A percentile compares a stretch with the other conserved stretches of the same genome.
phyloP scores from a whole-genome alignment of 2,113 vertebrate genomes.

The Campylomormyrus tamandua region DNA sequence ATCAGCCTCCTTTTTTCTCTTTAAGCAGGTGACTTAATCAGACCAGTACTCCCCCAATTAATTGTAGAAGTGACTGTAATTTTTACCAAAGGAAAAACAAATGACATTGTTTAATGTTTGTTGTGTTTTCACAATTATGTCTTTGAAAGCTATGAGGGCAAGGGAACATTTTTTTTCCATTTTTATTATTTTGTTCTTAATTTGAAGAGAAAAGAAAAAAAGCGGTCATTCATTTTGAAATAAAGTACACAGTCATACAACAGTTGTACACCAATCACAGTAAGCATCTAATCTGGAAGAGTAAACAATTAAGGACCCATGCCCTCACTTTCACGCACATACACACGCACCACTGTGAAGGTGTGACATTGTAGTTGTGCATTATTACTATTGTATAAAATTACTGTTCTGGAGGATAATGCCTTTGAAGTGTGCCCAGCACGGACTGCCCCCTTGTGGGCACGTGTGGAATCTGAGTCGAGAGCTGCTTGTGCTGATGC shows the following conservation, averaged over 20 bases:
- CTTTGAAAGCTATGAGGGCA: neutral
- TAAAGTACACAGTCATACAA: constrained; percentile 18
- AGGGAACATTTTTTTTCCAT: neutral
- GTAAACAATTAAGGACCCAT: neutral
- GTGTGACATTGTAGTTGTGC: constrained; percentile 32
- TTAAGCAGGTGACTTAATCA: neutral
- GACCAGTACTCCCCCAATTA: neutral
- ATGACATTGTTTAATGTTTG: neutral
- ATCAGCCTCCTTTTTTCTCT: neutral
- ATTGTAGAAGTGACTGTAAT: neutral
- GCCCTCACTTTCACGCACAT: neutral
- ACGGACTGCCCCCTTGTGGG: constrained; percentile 57
- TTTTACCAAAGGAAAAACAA: constrained; percentile 2
- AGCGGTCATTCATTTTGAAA: neutral
- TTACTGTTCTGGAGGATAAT: constrained; percentile 31
- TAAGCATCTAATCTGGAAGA: neutral
- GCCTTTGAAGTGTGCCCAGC: constrained; percentile 24
- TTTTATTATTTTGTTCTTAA: neutral
- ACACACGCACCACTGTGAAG: constrained; percentile 23
- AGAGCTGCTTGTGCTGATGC: neutral
- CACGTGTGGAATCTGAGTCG: neutral
- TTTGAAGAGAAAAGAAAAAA: neutral
- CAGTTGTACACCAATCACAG: neutral
- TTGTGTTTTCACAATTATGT: neutral
- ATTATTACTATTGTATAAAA: constrained; percentile 21